These are phyloP conservation scores for Chanos chanos DNA, from an alignment of 2,797 vertebrate genomes.

Conservation along the genomic window DNA sequence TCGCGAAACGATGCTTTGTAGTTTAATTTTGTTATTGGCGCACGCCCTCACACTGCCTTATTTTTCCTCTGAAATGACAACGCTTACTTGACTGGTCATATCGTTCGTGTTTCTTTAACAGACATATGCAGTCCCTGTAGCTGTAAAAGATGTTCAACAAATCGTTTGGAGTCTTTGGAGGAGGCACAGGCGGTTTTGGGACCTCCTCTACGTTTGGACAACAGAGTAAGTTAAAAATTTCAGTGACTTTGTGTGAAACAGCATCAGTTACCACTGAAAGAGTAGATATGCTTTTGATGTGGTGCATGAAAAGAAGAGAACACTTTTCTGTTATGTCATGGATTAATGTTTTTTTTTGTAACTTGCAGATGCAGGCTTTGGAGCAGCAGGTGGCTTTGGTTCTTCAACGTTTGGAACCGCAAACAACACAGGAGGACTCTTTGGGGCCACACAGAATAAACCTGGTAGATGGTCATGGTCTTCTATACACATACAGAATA, in stretches of 20 bases:
- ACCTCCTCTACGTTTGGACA: slow-evolving; percentile 90
- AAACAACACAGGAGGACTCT: slow-evolving; percentile 83
- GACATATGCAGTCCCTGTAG: slow-evolving; percentile 67
- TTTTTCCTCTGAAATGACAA: too few species aligned
- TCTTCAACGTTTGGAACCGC: slow-evolving; percentile 85
- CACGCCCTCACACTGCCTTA: too few species aligned
- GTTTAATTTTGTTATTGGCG: too few species aligned
- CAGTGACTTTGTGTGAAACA: background rate
- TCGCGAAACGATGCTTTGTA: too few species aligned
- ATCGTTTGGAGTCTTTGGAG: slow-evolving; percentile 88
- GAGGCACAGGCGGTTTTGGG: slow-evolving; percentile 83
- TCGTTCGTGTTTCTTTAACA: too few species aligned
- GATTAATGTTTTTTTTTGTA: background rate
- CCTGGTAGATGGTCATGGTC: too few species aligned
- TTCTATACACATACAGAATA: too few species aligned
- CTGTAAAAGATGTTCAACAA: slow-evolving; percentile 89
- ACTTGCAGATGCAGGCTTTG: slow-evolving; percentile 81
- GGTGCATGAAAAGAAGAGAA: background rate
- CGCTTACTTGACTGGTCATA: too few species aligned
- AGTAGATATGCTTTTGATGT: background rate
- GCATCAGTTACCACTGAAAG: background rate
- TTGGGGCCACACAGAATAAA: slow-evolving; percentile 85
- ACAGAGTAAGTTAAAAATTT: slow-evolving; percentile 77
- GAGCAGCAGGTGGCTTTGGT: slow-evolving; percentile 83
- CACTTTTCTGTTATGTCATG: background rate